Evolutionary conservation across 2,888 invertebrate species (phyloP).

Genomic region (Drosophila rellima): DNA sequence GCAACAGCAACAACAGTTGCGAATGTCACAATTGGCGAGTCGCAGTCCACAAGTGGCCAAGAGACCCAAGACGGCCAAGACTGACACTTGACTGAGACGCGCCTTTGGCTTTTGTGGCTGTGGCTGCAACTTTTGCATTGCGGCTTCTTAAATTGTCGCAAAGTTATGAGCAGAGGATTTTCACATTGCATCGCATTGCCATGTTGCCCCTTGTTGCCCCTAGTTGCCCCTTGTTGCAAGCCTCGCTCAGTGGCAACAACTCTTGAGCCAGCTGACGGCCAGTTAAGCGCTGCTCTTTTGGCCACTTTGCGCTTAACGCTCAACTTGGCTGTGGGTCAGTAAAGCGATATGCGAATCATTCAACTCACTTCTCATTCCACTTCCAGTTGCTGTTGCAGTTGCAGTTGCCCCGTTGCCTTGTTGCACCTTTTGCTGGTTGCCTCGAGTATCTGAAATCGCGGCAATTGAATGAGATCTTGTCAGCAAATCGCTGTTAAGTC

Average conservation of each 20-base stretch:
- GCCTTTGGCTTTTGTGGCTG: constrained; percentile 47
- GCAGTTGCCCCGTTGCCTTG: not conserved
- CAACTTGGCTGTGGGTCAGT: constrained; percentile 56
- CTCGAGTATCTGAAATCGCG: not conserved
- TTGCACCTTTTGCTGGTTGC: not conserved
- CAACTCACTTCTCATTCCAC: constrained; percentile 3
- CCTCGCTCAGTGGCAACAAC: constrained; percentile 6
- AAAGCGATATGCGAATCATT: constrained; percentile 46
- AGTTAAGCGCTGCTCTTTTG: constrained; percentile 17
- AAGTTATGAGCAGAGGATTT: constrained; percentile 68
- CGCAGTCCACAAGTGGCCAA: constrained; percentile 12
- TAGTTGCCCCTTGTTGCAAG: constrained; percentile 17
- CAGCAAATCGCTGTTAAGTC: constrained; percentile 3
- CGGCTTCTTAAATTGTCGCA: constrained; percentile 74
- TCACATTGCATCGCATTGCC: constrained; percentile 27
- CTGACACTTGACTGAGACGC: constrained; percentile 53
- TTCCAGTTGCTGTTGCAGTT: not conserved
- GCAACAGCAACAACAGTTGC: constrained; percentile 60
- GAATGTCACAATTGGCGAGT: constrained; percentile 70
- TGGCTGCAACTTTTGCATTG: constrained; percentile 37
- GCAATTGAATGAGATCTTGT: constrained; percentile 6
- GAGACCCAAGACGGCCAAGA: constrained; percentile 27
- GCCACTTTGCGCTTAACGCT: constrained; percentile 4
- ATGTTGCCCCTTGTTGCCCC: constrained; percentile 16
- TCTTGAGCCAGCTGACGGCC: constrained; percentile 41